These are phyloP conservation scores for Chirona hameri DNA, from an alignment of 2,888 invertebrate species.

Conservation along the genomic window DNA sequence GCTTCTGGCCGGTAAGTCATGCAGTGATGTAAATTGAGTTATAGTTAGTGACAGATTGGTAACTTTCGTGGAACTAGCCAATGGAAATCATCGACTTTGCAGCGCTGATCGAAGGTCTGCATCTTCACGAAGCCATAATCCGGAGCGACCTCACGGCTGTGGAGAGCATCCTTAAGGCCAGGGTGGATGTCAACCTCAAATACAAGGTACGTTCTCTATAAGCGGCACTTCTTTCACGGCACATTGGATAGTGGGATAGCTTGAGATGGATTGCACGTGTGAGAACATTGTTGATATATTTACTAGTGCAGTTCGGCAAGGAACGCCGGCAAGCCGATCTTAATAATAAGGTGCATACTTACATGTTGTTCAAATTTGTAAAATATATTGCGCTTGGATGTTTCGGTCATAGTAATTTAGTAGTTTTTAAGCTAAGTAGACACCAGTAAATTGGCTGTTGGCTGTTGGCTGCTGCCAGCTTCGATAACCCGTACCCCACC, in stretches of 20 bases:
- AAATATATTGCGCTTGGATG: too few relatives aligned
- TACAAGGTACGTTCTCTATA: not conserved
- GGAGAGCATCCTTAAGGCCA: not conserved
- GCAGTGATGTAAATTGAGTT: too few relatives aligned
- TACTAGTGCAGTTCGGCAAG: not conserved
- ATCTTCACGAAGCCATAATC: constrained; percentile 22
- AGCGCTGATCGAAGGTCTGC: constrained; percentile 7
- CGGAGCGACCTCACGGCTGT: not conserved
- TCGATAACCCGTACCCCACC: not conserved
- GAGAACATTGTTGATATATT: not conserved
- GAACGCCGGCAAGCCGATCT: not conserved
- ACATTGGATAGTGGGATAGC: not conserved
- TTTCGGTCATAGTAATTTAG: too few relatives aligned
- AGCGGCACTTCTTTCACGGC: not conserved
- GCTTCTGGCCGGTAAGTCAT: too few relatives aligned
- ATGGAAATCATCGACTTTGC: not conserved
- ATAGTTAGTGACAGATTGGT: too few relatives aligned
- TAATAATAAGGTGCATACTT: too few relatives aligned
- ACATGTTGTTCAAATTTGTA: not conserved
- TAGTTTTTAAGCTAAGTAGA: too few relatives aligned
- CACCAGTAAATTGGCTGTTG: too few relatives aligned
- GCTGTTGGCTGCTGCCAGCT: too few relatives aligned
- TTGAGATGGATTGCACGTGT: too few relatives aligned
- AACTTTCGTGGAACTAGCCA: too few relatives aligned
- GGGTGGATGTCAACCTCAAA: constrained; percentile 1